Conservation (phyloP, 2,888 invertebrate genomes). For the Heterodera filipjevi region DNA sequence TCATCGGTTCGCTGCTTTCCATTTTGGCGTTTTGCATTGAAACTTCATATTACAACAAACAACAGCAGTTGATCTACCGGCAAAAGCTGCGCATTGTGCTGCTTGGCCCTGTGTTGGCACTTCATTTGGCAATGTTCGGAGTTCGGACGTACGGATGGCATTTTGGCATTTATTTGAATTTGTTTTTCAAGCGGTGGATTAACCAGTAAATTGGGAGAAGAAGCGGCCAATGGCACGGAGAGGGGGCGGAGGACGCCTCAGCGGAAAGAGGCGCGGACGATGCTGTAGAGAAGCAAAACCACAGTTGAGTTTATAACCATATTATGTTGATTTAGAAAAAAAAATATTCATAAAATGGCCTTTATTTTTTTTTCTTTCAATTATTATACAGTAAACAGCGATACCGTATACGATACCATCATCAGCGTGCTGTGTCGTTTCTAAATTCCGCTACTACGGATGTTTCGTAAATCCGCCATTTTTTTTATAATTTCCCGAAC, state of each 20-base stretch:
- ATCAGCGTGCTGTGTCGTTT: too few relatives aligned
- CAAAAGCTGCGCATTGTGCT: constrained; percentile 4
- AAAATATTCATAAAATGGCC: too few relatives aligned
- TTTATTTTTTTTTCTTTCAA: too few relatives aligned
- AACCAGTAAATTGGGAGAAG: neutral
- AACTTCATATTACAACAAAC: constrained; percentile 15
- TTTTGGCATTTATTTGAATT: too few relatives aligned
- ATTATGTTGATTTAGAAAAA: too few relatives aligned
- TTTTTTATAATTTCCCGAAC: too few relatives aligned
- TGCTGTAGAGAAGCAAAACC: neutral
- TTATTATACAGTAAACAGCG: too few relatives aligned
- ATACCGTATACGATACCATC: too few relatives aligned
- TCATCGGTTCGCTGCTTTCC: constrained; percentile 20
- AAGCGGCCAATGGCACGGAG: neutral
- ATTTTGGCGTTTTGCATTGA: constrained; percentile 20
- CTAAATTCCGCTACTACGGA: too few relatives aligned
- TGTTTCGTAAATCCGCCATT: too few relatives aligned
- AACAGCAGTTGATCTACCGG: neutral
- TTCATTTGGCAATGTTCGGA: neutral
- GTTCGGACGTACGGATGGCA: neutral
- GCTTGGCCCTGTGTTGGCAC: constrained; percentile 1
- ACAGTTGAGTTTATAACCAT: neutral
- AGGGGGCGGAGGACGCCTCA: neutral
- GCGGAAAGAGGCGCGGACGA: neutral
- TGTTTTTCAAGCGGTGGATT: neutral